phyloP scores from a whole-genome alignment of 92 coral and sea anemone species.

The Desmophyllum pertusum region DNA sequence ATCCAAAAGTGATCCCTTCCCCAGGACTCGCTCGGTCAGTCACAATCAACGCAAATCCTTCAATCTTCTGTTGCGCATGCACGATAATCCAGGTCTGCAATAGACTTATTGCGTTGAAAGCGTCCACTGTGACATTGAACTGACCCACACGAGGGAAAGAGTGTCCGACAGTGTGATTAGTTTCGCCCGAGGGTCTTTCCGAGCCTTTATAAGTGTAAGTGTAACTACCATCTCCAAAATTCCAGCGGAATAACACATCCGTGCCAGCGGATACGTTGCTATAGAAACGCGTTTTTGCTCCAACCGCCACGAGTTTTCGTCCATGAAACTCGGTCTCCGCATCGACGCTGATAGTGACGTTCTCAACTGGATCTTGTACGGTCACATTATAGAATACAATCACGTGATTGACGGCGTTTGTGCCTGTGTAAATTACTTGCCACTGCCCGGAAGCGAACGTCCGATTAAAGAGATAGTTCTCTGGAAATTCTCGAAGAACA shows the following conservation, averaged over 20 bases:
- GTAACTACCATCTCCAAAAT: conserved; percentile 39
- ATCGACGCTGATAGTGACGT: conserved; percentile 49
- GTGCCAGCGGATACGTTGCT: conserved; percentile 68
- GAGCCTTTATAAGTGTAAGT: conserved; percentile 4
- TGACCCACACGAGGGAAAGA: conserved; percentile 45
- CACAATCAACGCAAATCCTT: conserved; percentile 60
- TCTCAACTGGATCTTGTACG: conserved; percentile 71
- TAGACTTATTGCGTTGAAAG: conserved; percentile 74
- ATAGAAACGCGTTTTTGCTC: conserved; percentile 31
- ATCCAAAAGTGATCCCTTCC: conserved; percentile 31
- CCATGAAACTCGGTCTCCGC: conserved; percentile 42
- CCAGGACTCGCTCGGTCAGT: conserved; percentile 56
- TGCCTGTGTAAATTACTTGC: conserved; percentile 74
- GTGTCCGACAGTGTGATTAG: conserved; percentile 36
- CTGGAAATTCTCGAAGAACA: conserved; percentile 47
- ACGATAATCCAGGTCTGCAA: conserved; percentile 45
- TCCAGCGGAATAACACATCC: conserved; percentile 62
- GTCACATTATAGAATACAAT: conserved; percentile 77
- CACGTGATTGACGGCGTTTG: conserved; percentile 67
- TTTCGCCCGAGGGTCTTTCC: conserved; percentile 42
- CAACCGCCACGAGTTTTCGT: conserved; percentile 51
- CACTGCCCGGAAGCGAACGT: conserved; percentile 70
- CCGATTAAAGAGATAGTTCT: conserved; percentile 59
- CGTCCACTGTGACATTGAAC: conserved; percentile 64
- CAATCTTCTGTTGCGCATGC: conserved; percentile 69